phyloP scores from a whole-genome alignment of 2,888 invertebrate genomes.

The Auanema sp. region DNA sequence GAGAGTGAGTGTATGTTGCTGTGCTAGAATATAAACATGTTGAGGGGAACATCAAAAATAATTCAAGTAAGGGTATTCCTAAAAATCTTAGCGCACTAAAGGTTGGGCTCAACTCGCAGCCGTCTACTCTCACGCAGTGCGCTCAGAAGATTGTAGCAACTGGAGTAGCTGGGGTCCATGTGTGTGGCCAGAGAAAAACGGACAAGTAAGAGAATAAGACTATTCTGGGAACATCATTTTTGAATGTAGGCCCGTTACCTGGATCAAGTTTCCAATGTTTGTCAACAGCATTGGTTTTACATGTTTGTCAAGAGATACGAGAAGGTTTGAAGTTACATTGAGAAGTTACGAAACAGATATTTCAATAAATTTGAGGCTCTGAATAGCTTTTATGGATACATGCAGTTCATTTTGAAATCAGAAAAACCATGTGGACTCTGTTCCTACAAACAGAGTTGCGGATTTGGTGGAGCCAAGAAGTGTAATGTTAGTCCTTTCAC shows the following conservation, averaged over 20 bases:
- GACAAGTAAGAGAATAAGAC: constrained; percentile 20
- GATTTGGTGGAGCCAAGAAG: constrained; percentile 57
- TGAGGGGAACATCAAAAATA: no score
- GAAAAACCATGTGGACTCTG: constrained; percentile 59
- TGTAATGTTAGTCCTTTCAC: constrained; percentile 59
- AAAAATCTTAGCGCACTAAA: no score
- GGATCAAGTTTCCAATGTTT: constrained; percentile 55
- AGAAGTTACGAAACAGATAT: not conserved
- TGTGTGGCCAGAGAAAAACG: constrained; percentile 55
- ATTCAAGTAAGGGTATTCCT: no score
- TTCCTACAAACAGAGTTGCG: constrained; percentile 60
- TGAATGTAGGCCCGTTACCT: constrained; percentile 35
- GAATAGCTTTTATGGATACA: constrained; percentile 59
- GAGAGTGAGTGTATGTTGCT: no score
- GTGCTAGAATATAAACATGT: no score
- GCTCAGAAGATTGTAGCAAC: constrained; percentile 50
- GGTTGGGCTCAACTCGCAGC: constrained; percentile 53
- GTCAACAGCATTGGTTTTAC: constrained; percentile 63
- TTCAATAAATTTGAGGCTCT: constrained; percentile 32
- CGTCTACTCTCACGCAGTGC: constrained; percentile 58
- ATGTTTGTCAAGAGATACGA: constrained; percentile 56
- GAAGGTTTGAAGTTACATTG: constrained; percentile 13
- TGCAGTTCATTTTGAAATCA: constrained; percentile 46
- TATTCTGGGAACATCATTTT: not conserved
- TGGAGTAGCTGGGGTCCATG: constrained; percentile 61